Evolutionary conservation across 2,797 vertebrate genomes (phyloP).

Genomic region (Vespertilio murinus): DNA sequence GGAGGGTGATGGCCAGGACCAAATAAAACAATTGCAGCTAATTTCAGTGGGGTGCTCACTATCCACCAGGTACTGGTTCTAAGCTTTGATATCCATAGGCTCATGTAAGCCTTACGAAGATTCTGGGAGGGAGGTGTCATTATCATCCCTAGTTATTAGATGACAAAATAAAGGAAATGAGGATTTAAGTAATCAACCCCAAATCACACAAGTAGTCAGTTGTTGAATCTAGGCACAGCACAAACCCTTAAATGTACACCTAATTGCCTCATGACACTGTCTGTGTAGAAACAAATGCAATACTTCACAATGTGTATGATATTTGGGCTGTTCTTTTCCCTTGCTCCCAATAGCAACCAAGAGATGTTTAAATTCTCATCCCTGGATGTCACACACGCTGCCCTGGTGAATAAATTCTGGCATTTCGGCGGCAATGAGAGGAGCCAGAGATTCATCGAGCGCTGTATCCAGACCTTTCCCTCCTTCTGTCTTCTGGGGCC

Average conservation of each 20-base stretch:
- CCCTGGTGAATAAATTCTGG: conserved; percentile 56
- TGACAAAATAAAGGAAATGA: not conserved
- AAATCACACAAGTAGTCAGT: not conserved
- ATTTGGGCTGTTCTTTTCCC: not conserved
- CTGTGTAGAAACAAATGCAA: not conserved
- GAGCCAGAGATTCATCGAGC: conserved; percentile 33
- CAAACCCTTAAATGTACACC: not conserved
- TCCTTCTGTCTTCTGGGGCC: conserved; percentile 3
- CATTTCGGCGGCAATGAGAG: conserved; percentile 49
- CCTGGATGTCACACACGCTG: conserved; percentile 13
- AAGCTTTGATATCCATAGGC: not conserved
- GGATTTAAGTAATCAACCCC: not conserved
- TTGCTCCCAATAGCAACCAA: conserved; percentile 15
- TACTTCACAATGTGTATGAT: not conserved
- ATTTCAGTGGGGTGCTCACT: not conserved
- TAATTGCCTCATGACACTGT: not conserved
- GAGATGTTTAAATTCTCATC: conserved; percentile 54
- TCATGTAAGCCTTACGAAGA: not conserved
- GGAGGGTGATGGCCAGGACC: not conserved
- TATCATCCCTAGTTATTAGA: not conserved
- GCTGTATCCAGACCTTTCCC: conserved; percentile 48
- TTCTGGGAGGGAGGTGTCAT: not conserved
- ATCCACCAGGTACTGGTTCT: not conserved
- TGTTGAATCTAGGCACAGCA: not conserved
- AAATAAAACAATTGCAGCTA: not conserved